Conservation (phyloP, 2,113 vertebrate genomes). For the Odobenus rosmarus region DNA sequence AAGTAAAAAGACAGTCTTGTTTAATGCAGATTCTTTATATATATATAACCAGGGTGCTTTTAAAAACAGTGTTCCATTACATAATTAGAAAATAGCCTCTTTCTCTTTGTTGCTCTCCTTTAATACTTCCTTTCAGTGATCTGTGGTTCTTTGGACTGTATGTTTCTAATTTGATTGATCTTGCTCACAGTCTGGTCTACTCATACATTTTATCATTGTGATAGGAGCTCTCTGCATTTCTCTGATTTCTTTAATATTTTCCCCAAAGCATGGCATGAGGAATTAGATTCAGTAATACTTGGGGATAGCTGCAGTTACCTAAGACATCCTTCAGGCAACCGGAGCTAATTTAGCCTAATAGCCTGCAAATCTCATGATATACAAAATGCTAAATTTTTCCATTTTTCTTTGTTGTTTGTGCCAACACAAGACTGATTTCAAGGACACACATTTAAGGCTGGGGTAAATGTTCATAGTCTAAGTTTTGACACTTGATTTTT, state of each 20-base stretch:
- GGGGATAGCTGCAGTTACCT: not conserved
- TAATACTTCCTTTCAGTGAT: conserved; percentile 33
- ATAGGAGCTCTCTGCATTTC: conserved; percentile 42
- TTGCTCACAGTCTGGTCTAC: not conserved
- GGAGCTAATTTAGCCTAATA: conserved; percentile 64
- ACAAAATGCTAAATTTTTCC: conserved; percentile 3
- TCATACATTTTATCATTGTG: conserved; percentile 42
- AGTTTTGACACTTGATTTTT: conserved; percentile 33
- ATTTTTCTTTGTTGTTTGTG: conserved; percentile 52
- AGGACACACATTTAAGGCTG: not conserved
- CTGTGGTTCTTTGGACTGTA: not conserved
- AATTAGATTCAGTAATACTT: conserved; percentile 60
- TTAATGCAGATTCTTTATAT: not conserved
- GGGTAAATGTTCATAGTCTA: not conserved
- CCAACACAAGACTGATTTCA: conserved; percentile 36
- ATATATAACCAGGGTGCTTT: not conserved
- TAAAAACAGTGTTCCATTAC: not conserved
- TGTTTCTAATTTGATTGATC: conserved; percentile 37
- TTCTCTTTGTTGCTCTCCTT: conserved; percentile 12
- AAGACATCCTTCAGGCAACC: conserved; percentile 44
- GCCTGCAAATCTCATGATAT: conserved; percentile 60
- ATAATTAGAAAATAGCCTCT: conserved; percentile 19
- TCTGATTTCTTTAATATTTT: conserved; percentile 61
- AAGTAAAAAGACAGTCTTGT: not conserved
- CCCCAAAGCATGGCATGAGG: conserved; percentile 51